Conservation (phyloP, 2,797 vertebrate genomes). For the Leontocebus nigricollis region DNA sequence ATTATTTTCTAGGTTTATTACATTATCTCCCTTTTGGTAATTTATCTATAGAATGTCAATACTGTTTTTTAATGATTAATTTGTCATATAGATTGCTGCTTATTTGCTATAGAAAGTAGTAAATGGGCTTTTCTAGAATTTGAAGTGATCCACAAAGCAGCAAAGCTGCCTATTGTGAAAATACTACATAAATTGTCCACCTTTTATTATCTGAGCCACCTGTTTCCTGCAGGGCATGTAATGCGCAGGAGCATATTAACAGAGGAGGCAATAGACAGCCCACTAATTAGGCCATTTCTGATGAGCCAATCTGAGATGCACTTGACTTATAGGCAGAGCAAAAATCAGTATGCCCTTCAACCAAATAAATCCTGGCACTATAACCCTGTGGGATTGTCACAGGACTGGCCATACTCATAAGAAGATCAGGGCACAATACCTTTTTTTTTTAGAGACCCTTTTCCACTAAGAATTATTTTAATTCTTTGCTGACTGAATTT, state of each 20-base stretch:
- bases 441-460: conserved; percentile 6
- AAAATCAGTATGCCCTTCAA: neutral
- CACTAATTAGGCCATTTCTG: conserved; percentile 7
- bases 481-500: conserved; percentile 45
- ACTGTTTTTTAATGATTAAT: conserved; percentile 20
- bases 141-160: conserved; percentile 29
- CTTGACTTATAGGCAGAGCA: neutral
- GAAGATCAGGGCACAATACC: neutral
- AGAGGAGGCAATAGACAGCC: neutral
- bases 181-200: conserved; percentile 14
- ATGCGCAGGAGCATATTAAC: neutral
- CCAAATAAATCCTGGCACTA: neutral
- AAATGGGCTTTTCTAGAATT: conserved; percentile 38
- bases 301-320: neutral
- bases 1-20: neutral
- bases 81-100: neutral
- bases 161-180: conserved; percentile 48
- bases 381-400: neutral
- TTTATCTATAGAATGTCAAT: neutral
- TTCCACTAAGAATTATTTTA: conserved; percentile 7
- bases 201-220: neutral
- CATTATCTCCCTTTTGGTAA: neutral
- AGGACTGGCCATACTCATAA: neutral
- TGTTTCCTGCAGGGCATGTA: conserved; percentile 32
- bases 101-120: conserved; percentile 6